Percentiles rank a stretch among this genome's conserved stretches.
These are phyloP conservation scores for Cinara cedri DNA, from an alignment of 2,888 invertebrate genomes.

Conservation along the genomic window DNA sequence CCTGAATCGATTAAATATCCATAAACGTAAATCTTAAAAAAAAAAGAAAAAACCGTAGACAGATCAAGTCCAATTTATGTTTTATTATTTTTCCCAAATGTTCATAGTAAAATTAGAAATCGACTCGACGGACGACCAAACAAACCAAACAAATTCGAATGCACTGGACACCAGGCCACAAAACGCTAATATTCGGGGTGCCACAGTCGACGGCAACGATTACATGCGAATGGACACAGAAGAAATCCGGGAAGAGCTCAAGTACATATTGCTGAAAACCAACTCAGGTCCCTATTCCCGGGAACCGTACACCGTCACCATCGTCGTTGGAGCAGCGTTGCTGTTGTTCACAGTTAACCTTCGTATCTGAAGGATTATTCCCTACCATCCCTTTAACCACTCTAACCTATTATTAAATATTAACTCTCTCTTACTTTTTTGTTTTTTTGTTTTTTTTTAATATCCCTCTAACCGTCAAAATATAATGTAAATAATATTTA, in stretches of 20 bases:
- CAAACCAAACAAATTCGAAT: constrained; percentile 31
- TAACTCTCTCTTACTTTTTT: constrained; percentile 44
- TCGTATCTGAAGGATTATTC: background rate
- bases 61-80: too few species aligned
- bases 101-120: constrained; percentile 43
- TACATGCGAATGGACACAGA: constrained; percentile 60
- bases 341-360: background rate
- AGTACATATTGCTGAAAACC: constrained; percentile 59
- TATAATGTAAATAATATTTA: too few species aligned
- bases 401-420: constrained; percentile 28
- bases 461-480: too few species aligned
- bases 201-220: constrained; percentile 55
- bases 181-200: background rate
- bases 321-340: background rate
- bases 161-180: constrained; percentile 23
- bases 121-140: constrained; percentile 23
- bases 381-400: background rate
- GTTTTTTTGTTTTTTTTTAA: background rate
- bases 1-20: too few species aligned
- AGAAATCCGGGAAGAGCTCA: constrained; percentile 60
- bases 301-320: background rate
- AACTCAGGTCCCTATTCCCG: background rate
- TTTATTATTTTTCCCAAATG: background rate
- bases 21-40: too few species aligned
- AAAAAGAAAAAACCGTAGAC: too few species aligned